These are phyloP conservation scores for Hemistola chrysoprasaria DNA, from an alignment of 2,888 invertebrate species.

Conservation along the genomic window DNA sequence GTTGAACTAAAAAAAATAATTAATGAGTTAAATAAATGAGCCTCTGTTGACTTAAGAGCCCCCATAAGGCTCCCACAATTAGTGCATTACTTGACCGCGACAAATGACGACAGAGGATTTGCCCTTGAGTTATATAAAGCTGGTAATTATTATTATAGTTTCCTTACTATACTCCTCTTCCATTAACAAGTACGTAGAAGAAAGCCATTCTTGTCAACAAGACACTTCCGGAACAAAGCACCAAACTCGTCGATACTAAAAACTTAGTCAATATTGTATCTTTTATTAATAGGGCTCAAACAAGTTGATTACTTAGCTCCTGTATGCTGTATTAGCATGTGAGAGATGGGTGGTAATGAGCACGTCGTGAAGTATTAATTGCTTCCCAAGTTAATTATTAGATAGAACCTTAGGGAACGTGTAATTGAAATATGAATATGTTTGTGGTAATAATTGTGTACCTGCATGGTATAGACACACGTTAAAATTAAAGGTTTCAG, in stretches of 20 bases:
- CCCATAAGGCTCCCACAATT: too few species aligned
- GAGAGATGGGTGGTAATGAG: constrained; percentile 50
- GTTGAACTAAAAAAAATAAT: too few species aligned
- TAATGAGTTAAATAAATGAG: too few species aligned
- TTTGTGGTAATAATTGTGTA: constrained; percentile 9
- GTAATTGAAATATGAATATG: constrained; percentile 8
- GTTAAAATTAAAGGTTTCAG: too few species aligned
- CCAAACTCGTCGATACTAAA: constrained; percentile 27
- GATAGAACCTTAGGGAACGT: constrained; percentile 8
- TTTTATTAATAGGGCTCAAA: constrained; percentile 40
- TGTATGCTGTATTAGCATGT: constrained; percentile 38
- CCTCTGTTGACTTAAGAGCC: too few species aligned
- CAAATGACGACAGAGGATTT: too few species aligned
- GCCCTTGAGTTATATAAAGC: too few species aligned
- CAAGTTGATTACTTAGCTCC: constrained; percentile 38
- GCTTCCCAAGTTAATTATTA: constrained; percentile 38
- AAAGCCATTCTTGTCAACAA: constrained; percentile 19
- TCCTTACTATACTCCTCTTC: too few species aligned
- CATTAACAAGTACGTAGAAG: too few species aligned
- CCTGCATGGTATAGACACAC: too few species aligned
- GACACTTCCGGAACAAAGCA: constrained; percentile 28
- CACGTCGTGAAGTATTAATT: constrained; percentile 54
- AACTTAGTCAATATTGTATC: constrained; percentile 32
- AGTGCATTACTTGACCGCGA: too few species aligned
- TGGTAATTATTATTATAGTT: too few species aligned